Evolutionary conservation across 92 coral and sea anemone genomes (phyloP).

Genomic region (Hydrozoanthus gracilis): DNA sequence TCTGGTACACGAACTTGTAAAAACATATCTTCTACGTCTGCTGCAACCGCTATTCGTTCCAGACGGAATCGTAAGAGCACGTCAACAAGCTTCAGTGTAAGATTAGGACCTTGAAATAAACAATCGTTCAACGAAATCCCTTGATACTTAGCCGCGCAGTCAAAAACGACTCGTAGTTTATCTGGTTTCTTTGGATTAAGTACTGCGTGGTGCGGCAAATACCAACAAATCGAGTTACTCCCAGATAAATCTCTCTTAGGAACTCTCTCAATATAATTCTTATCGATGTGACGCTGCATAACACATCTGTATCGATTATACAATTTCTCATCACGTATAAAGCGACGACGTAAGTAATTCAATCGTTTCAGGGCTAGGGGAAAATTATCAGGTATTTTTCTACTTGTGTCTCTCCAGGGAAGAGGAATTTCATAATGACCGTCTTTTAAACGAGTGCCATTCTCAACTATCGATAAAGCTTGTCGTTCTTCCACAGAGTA

Average conservation of each 20-base stretch:
- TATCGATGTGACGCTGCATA: too few relatives aligned
- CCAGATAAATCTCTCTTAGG: too few relatives aligned
- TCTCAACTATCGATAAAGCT: background rate
- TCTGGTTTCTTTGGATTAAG: slow-evolving; percentile 35
- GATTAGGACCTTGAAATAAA: slow-evolving; percentile 40
- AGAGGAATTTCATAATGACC: background rate
- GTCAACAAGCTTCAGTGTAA: background rate
- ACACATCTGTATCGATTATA: too few relatives aligned
- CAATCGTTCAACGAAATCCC: slow-evolving; percentile 22
- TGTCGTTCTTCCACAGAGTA: background rate
- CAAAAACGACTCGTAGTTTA: too few relatives aligned
- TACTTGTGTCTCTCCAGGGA: too few relatives aligned
- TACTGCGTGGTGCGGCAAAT: slow-evolving; percentile 40
- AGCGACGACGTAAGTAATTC: too few relatives aligned
- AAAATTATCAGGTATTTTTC: too few relatives aligned
- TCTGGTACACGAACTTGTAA: slow-evolving; percentile 13
- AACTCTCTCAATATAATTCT: too few relatives aligned
- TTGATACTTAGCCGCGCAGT: slow-evolving; percentile 21
- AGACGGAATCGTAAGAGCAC: slow-evolving; percentile 22
- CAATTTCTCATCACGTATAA: too few relatives aligned
- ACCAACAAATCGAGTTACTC: too few relatives aligned
- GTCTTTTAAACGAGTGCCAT: background rate
- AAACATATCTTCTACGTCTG: slow-evolving; percentile 19
- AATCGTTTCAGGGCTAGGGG: too few relatives aligned
- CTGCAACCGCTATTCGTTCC: slow-evolving; percentile 11